These are phyloP conservation scores for Anoura caudifer DNA, from an alignment of 2,113 vertebrate genomes.

Conservation along the genomic window DNA sequence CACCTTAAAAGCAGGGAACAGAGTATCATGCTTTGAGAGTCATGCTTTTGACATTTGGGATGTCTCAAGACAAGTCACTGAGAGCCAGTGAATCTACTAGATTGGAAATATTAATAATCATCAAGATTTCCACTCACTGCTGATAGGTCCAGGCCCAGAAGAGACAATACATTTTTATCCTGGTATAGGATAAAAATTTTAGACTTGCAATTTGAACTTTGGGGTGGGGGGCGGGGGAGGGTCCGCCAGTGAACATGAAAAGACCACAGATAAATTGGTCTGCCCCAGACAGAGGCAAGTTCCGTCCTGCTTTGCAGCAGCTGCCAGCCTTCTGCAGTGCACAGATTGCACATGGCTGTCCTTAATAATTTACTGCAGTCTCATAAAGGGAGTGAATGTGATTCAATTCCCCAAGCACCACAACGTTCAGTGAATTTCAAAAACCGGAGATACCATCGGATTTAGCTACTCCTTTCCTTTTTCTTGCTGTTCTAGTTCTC, in stretches of 20 bases:
- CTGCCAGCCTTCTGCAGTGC: too few species aligned
- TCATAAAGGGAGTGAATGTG: accelerated
- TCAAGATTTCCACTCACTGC: neutral
- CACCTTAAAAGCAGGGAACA: neutral
- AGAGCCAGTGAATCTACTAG: neutral
- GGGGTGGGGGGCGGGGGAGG: neutral
- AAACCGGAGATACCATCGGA: neutral
- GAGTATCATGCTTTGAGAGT: neutral
- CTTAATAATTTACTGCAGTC: neutral
- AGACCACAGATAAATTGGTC: neutral
- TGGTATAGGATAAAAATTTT: neutral
- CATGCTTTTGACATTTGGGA: neutral
- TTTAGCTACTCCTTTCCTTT: neutral
- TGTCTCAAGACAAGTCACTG: neutral
- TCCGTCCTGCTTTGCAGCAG: neutral
- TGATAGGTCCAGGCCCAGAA: neutral
- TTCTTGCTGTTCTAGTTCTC: neutral
- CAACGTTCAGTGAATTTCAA: neutral
- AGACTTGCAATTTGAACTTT: neutral
- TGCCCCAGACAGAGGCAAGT: neutral
- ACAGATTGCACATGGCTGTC: neutral
- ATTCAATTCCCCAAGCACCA: neutral
- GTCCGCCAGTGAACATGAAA: neutral
- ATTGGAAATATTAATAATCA: neutral
- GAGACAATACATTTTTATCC: neutral